Conservation (phyloP, 1,140 invertebrate genomes). For the Panulirus ornatus region DNA sequence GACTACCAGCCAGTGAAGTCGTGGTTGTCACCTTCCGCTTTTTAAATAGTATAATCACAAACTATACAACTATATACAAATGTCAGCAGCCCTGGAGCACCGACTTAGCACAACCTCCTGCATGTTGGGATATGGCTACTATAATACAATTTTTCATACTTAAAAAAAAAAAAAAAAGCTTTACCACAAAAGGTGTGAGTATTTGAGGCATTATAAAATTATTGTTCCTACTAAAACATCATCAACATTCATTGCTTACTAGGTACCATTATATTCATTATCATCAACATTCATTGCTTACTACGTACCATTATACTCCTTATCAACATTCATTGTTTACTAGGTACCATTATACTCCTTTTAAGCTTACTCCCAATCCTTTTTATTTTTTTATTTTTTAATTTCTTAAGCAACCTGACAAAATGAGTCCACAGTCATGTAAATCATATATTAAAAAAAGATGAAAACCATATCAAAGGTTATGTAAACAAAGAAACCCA, state of each 20-base stretch:
- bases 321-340: conserved; percentile 23
- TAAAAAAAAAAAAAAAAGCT: conserved; percentile 21
- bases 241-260: conserved; percentile 25
- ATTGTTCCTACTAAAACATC: conserved; percentile 16
- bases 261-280: conserved; percentile 40
- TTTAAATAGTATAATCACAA: conserved; percentile 56
- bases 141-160: background rate
- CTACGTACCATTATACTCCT: conserved; percentile 45
- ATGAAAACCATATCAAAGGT: conserved; percentile 53
- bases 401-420: conserved; percentile 38
- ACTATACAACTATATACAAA: conserved; percentile 69
- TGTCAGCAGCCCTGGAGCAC: conserved; percentile 54
- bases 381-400: conserved; percentile 2
- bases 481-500: conserved; percentile 59
- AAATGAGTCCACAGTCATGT: conserved; percentile 10
- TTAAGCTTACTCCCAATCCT: conserved; percentile 35
- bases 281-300: no score
- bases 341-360: conserved; percentile 41
- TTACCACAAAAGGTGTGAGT: conserved; percentile 59
- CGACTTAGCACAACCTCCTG: conserved; percentile 66
- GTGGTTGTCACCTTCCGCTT: conserved; percentile 44
- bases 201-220: conserved; percentile 59
- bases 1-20: conserved; percentile 51
- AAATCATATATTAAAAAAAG: conserved; percentile 34
- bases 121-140: conserved; percentile 55